phyloP scores from a whole-genome alignment of 2,113 vertebrate genomes.

The Protomyctophum bolini region DNA sequence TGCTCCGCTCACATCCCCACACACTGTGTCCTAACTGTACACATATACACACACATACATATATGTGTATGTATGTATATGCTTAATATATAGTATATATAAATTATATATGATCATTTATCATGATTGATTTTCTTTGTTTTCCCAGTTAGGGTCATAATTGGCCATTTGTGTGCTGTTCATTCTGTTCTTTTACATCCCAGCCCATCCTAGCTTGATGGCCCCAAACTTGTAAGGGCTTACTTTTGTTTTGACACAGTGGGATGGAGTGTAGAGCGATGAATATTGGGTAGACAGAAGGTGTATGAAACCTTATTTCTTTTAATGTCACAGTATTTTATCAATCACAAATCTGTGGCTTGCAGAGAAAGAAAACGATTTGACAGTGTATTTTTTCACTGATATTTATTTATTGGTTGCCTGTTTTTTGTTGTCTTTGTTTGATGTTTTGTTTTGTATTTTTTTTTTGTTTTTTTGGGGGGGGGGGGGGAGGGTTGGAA shows the following conservation, averaged over 20 bases:
- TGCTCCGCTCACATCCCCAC: constrained; percentile 29
- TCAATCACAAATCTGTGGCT: constrained; percentile 71
- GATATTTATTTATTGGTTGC: constrained; percentile 78
- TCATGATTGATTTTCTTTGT: constrained; percentile 53
- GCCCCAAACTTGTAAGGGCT: no score
- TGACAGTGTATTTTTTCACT: constrained; percentile 74
- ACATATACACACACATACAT: not conserved
- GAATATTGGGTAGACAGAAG: constrained; percentile 29
- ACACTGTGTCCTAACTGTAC: constrained; percentile 23
- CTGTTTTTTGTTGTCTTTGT: constrained; percentile 39
- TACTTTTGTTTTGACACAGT: constrained; percentile 43
- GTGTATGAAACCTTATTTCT: constrained; percentile 7
- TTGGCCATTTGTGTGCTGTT: constrained; percentile 53
- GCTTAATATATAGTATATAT: no score
- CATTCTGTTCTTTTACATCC: constrained; percentile 29
- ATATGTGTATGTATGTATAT: no score
- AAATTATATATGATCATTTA: constrained; percentile 43
- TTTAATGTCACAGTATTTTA: constrained; percentile 65
- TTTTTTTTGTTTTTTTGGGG: constrained; percentile 32
- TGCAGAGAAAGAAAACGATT: constrained; percentile 60
- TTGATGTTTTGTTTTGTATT: constrained; percentile 40
- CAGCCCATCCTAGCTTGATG: no score
- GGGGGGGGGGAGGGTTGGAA: constrained; percentile 49
- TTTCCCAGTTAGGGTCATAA: constrained; percentile 59
- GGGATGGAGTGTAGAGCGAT: constrained; percentile 23